Conservation (phyloP, 2,888 invertebrate species). For the Pollenia amentaria region DNA sequence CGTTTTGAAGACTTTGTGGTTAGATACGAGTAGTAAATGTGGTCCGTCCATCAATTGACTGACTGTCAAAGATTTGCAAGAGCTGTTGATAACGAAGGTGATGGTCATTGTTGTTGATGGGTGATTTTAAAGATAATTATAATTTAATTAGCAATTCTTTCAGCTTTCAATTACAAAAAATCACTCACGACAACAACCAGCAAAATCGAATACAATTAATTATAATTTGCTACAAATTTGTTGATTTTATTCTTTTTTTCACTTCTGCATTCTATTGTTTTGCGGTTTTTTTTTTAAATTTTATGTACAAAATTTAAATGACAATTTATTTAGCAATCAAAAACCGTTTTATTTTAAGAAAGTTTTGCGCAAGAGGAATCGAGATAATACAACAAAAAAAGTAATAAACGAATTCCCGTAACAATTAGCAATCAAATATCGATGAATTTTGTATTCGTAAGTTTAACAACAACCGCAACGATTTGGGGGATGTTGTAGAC, state of each 20-base stretch:
- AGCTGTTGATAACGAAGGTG: constrained; percentile 28
- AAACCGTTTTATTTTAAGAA: constrained; percentile 15
- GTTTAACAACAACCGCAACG: constrained; percentile 40
- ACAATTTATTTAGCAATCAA: background rate
- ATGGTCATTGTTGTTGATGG: constrained; percentile 32
- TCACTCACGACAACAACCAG: constrained; percentile 23
- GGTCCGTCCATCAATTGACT: constrained; percentile 36
- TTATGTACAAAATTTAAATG: constrained; percentile 31
- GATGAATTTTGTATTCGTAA: constrained; percentile 6
- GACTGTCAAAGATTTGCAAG: constrained; percentile 39
- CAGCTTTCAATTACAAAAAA: constrained; percentile 20
- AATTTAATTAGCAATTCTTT: constrained; percentile 20
- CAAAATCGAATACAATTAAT: constrained; percentile 55
- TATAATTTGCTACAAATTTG: constrained; percentile 31
- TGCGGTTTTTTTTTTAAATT: background rate
- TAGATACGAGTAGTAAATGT: background rate
- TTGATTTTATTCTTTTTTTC: background rate
- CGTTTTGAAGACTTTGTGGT: constrained; percentile 18
- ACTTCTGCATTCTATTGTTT: background rate
- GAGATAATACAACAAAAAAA: background rate
- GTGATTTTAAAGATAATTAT: constrained; percentile 36
- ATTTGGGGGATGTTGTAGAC: constrained; percentile 47
- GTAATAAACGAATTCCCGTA: constrained; percentile 7
- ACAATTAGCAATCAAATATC: constrained; percentile 35
- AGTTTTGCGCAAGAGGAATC: constrained; percentile 1